Evolutionary conservation across 2,888 invertebrate genomes (phyloP).

Genomic region (Drosophila leonis): DNA sequence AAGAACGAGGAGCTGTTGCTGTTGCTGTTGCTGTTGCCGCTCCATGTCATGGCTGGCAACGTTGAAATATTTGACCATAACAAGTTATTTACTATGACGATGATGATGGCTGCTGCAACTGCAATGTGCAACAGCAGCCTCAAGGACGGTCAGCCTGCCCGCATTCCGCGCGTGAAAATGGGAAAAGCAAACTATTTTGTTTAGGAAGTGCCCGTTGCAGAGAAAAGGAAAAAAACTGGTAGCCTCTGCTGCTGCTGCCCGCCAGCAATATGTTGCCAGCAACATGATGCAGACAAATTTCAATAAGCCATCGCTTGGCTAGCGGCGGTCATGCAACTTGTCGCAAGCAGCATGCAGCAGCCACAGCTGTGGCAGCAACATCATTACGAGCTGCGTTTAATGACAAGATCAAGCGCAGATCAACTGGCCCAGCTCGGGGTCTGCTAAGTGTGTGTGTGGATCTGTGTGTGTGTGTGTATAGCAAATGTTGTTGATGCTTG

Average conservation of each 20-base stretch:
- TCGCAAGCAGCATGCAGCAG: conserved; percentile 33
- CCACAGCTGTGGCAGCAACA: conserved; percentile 52
- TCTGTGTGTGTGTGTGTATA: conserved; percentile 40
- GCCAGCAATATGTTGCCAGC: conserved; percentile 58
- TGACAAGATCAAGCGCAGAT: conserved; percentile 83
- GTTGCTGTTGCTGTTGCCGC: conserved; percentile 35
- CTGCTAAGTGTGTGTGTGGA: conserved; percentile 11
- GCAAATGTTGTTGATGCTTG: conserved; percentile 66
- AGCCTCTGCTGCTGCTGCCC: conserved; percentile 21
- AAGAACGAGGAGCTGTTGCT: conserved; percentile 3
- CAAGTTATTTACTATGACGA: conserved; percentile 82
- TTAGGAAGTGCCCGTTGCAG: conserved; percentile 67
- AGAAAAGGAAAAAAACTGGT: conserved; percentile 51
- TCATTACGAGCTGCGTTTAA: conserved; percentile 77
- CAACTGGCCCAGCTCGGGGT: conserved; percentile 55
- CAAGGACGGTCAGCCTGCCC: conserved; percentile 72
- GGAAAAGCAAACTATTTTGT: conserved; percentile 74
- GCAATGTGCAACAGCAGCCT: conserved; percentile 46
- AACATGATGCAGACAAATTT: conserved; percentile 68
- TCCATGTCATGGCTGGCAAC: conserved; percentile 59
- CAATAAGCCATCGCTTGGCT: conserved; percentile 67
- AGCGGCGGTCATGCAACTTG: conserved; percentile 75
- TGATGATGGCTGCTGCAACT: conserved; percentile 33
- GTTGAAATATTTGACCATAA: conserved; percentile 80
- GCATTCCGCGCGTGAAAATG: conserved; percentile 67